phyloP scores from a whole-genome alignment of 2,797 vertebrate species.

The Ateles fusciceps region DNA sequence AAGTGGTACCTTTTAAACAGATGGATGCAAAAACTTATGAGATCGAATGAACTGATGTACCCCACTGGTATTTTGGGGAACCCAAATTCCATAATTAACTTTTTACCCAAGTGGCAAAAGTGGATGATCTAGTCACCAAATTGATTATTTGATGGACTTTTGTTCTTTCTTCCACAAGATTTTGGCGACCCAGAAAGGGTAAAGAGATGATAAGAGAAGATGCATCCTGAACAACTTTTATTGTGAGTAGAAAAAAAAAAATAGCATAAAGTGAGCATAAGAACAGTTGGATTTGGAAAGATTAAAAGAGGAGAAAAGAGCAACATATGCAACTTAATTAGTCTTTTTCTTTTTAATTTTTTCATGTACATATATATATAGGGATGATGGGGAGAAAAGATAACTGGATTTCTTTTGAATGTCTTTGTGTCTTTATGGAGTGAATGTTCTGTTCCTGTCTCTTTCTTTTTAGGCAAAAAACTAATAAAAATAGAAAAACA shows the following conservation, averaged over 20 bases:
- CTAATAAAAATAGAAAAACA: constrained; percentile 88
- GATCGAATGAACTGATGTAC: constrained; percentile 75
- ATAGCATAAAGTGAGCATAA: constrained; percentile 78
- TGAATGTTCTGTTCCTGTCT: constrained; percentile 82
- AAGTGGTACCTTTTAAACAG: constrained; percentile 80
- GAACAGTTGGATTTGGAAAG: constrained; percentile 77
- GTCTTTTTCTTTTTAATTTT: constrained; percentile 80
- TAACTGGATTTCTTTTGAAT: constrained; percentile 81
- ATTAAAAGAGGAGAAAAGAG: constrained; percentile 81
- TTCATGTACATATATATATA: constrained; percentile 80
- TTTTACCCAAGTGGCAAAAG: constrained; percentile 83
- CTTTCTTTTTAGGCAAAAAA: constrained; percentile 77
- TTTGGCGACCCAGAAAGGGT: constrained; percentile 51
- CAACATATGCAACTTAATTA: constrained; percentile 82
- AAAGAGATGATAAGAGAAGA: constrained; percentile 64
- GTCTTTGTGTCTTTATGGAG: constrained; percentile 84
- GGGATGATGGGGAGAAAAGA: constrained; percentile 77
- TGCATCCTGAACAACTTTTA: constrained; percentile 81
- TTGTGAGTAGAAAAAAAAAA: constrained; percentile 58
- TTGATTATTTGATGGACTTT: constrained; percentile 64
- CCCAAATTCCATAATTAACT: constrained; percentile 84
- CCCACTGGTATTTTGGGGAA: constrained; percentile 83
- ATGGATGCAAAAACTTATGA: constrained; percentile 81
- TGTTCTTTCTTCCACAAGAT: constrained; percentile 52
- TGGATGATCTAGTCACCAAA: constrained; percentile 71